These are phyloP conservation scores for Crocuta crocuta DNA, from an alignment of 2,113 vertebrate species.

Conservation along the genomic window DNA sequence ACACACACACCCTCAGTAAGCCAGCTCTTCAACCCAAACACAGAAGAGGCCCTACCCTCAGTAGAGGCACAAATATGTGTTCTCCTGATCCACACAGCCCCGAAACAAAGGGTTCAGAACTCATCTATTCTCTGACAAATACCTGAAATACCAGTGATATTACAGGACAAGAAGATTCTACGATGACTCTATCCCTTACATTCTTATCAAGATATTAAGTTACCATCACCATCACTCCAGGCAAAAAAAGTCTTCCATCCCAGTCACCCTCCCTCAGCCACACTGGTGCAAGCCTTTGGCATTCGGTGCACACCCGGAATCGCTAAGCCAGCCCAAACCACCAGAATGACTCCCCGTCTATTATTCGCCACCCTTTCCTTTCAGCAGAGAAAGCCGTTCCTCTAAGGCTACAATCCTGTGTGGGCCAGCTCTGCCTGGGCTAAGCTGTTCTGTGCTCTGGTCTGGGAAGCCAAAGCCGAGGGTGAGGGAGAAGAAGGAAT, in stretches of 20 bases:
- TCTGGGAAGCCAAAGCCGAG: background rate
- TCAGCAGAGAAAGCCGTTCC: background rate
- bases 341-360: fast-evolving
- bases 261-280: fast-evolving
- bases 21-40: background rate
- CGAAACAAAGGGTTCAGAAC: no score
- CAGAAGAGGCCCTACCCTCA: background rate
- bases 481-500: no score
- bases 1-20: background rate
- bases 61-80: fast-evolving
- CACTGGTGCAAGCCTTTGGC: fast-evolving
- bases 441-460: fast-evolving
- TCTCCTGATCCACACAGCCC: background rate
- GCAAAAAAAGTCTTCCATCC: background rate
- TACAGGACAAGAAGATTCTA: background rate
- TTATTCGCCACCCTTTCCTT: background rate
- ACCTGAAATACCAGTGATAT: background rate
- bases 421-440: fast-evolving
- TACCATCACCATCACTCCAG: background rate
- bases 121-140: background rate
- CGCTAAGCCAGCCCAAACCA: no score
- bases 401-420: no score
- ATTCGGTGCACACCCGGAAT: background rate
- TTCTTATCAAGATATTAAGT: background rate
- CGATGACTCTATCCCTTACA: background rate